A percentile compares a stretch with the other conserved stretches of the same genome.
Evolutionary conservation across 2,797 vertebrate genomes (phyloP).

Genomic region (Myiotriccus ornatus): DNA sequence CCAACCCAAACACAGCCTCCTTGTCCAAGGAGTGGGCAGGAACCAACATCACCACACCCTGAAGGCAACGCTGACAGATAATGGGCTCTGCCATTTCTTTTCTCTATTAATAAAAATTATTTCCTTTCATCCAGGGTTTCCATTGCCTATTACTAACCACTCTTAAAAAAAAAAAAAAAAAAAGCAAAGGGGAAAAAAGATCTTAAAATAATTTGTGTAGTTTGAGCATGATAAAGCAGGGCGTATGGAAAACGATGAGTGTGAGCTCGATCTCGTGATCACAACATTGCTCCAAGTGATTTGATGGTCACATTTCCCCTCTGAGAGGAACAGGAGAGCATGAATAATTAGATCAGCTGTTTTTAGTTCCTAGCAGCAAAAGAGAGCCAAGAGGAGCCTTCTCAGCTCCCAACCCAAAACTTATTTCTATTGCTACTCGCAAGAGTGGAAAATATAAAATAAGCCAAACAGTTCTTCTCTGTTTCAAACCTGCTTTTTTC

Average conservation of each 20-base stretch:
- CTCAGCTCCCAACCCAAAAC: background rate
- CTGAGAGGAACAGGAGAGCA: background rate
- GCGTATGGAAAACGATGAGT: background rate
- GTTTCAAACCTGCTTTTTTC: background rate
- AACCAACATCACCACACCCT: background rate
- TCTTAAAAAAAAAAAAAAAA: background rate
- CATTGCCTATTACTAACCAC: background rate
- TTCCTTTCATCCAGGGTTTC: background rate
- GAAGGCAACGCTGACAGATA: background rate
- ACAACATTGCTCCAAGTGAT: background rate
- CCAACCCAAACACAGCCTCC: background rate
- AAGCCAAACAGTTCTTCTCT: background rate
- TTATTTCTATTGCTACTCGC: background rate
- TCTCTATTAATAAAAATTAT: background rate
- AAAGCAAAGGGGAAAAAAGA: background rate
- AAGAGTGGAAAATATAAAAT: background rate
- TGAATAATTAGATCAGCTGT: background rate
- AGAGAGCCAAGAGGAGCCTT: background rate
- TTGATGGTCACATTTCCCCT: background rate
- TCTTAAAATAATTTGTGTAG: background rate
- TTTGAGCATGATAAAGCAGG: background rate
- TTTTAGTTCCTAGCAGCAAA: constrained; percentile 2
- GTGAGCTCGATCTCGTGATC: background rate
- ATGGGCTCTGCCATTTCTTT: background rate
- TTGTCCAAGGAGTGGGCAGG: background rate